Conservation (phyloP, 2,888 invertebrate species). For the Petrophora chlorosata region DNA sequence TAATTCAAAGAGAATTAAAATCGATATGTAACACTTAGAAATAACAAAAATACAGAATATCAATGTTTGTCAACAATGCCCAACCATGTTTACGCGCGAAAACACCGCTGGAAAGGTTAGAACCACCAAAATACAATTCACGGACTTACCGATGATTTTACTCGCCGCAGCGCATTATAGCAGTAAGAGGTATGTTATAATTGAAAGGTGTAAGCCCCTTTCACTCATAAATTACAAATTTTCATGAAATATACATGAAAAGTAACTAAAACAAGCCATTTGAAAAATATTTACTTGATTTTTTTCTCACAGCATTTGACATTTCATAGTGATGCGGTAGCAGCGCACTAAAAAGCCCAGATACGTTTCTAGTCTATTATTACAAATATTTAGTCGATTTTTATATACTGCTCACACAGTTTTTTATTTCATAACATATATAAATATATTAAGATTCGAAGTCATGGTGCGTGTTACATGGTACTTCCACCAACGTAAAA, state of each 20-base stretch:
- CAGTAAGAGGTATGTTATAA: background rate
- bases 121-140: constrained; percentile 33
- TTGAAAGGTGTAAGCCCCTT: constrained; percentile 14
- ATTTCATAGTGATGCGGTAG: background rate
- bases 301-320: constrained; percentile 10
- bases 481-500: too few relatives aligned
- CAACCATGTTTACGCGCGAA: constrained; percentile 54
- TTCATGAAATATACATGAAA: constrained; percentile 4
- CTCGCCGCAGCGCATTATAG: constrained; percentile 1
- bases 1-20: constrained; percentile 49
- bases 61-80: constrained; percentile 43
- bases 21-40: constrained; percentile 27
- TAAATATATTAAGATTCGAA: too few relatives aligned
- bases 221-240: constrained; percentile 24
- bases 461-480: too few relatives aligned
- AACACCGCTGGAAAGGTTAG: constrained; percentile 51
- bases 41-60: constrained; percentile 17
- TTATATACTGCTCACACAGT: too few relatives aligned
- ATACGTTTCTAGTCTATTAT: too few relatives aligned
- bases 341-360: too few relatives aligned
- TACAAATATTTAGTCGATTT: too few relatives aligned
- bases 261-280: constrained; percentile 24
- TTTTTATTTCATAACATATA: too few relatives aligned
- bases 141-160: constrained; percentile 41
- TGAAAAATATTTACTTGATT: constrained; percentile 33